Base-by-base conservation (phyloP, 2,888 invertebrate species). In the Muscina levida region DNA sequence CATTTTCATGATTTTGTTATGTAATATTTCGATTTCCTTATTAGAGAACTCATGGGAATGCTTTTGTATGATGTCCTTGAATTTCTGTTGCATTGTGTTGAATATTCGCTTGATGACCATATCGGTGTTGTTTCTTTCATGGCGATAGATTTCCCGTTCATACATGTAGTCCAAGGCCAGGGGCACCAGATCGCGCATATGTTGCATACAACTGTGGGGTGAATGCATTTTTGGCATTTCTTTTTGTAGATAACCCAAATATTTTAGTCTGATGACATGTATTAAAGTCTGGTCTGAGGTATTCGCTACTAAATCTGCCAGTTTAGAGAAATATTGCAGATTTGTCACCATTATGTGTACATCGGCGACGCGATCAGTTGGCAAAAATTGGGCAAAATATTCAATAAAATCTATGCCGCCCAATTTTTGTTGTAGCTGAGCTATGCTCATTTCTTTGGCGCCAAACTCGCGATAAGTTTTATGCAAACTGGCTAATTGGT, bases 161-260 rank as follows among this genome's bases (percentile, higher is more conserved):
- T 88, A 88, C 4, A 83, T 84, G 57, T 85, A 87, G 31, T 86
- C 87, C 88, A 88, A 84, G 11, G 85, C 76, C 73, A 87, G 67
- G 2, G 86, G 85, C 0, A 88, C 82, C 0, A 83, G 83, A 11
- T 86, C 85, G 0, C 88, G 83, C 88, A 88, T 87, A 17, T 88
- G 88, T 2, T 84, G 84, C 11, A 88, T 77, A 59, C 88, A 88
- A 2, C 73, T 72, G 2, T 79, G 26, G 0, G 79, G 67, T 0
- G 77, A 67, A 5, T 59, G 44, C 4, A 57, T 39, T 0, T n/a
- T 8, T 0, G 82, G 84, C 76, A 77, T 73, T 42, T 79, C 77
- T 19, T 72, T 15, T 15, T 78, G 68, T 15, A 85, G 19, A 15
- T 82, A 84, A 5, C 79, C 74, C 2, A 84, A 51, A 13, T 85